phyloP scores from a whole-genome alignment of 2,113 vertebrate genomes.

The Coryphaenoides rupestris region DNA sequence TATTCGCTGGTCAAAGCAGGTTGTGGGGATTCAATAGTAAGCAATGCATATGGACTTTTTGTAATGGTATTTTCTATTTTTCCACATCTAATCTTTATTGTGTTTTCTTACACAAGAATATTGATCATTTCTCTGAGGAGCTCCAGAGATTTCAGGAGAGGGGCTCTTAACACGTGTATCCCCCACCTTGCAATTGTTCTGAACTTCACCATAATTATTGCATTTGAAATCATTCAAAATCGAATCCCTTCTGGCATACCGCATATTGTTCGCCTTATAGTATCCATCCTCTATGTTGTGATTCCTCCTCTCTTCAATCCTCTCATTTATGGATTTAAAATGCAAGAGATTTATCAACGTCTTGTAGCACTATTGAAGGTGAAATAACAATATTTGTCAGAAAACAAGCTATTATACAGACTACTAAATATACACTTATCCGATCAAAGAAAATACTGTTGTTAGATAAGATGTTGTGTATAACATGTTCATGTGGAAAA shows the following conservation, averaged over 20 bases:
- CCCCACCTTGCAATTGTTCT: background rate
- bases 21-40: background rate
- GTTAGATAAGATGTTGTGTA: too few species aligned
- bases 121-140: background rate
- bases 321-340: slow-evolving; percentile 3
- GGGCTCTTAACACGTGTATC: background rate
- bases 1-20: background rate
- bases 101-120: slow-evolving; percentile 4
- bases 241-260: background rate
- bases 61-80: background rate
- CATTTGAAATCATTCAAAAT: background rate
- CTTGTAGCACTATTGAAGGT: background rate
- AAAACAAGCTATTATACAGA: too few species aligned
- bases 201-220: background rate
- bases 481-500: too few species aligned
- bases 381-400: too few species aligned
- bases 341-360: background rate
- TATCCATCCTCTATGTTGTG: background rate
- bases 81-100: background rate
- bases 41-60: background rate
- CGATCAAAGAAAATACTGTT: too few species aligned
- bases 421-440: too few species aligned
- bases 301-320: slow-evolving; percentile 4
- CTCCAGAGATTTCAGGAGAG: background rate
- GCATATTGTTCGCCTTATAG: background rate